Conservation (phyloP, 1,140 invertebrate genomes). For the Gryon sp. region DNA sequence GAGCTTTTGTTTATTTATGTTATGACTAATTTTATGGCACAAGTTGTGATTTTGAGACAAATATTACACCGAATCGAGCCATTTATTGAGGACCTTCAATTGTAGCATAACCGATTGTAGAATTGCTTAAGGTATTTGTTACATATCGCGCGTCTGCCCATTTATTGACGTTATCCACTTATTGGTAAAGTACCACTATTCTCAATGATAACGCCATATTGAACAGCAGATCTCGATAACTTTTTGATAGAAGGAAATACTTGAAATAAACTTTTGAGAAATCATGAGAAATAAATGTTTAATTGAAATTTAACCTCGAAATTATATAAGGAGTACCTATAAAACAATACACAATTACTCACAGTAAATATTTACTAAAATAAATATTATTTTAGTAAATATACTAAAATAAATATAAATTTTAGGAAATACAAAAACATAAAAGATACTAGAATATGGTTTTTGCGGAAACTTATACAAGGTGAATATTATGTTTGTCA, state of each 20-base stretch:
- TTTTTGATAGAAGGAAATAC: constrained; percentile 32
- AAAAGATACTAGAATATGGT: no score
- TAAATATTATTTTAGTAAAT: no score
- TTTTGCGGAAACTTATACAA: no score
- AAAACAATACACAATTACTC: no score
- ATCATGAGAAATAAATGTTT: not conserved
- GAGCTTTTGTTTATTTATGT: no score
- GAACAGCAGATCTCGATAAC: constrained; percentile 25
- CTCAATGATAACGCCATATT: constrained; percentile 14
- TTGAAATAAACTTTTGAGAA: constrained; percentile 15
- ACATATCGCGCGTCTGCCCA: constrained; percentile 43
- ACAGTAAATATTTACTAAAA: no score
- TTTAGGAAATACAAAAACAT: no score
- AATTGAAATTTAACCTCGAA: not conserved
- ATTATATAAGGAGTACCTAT: no score
- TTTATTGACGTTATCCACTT: constrained; percentile 54
- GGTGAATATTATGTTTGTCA: no score
- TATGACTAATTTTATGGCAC: constrained; percentile 18
- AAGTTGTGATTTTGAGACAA: constrained; percentile 5
- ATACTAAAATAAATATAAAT: no score
- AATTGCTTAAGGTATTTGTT: constrained; percentile 44
- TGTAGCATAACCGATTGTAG: constrained; percentile 29
- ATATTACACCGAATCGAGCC: constrained; percentile 15
- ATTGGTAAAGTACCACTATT: constrained; percentile 29
- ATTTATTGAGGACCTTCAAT: constrained; percentile 19